Percentiles rank a stretch among this genome's conserved stretches.
phyloP scores from a whole-genome alignment of 2,888 invertebrate genomes.

The Oxystoma pomonae region DNA sequence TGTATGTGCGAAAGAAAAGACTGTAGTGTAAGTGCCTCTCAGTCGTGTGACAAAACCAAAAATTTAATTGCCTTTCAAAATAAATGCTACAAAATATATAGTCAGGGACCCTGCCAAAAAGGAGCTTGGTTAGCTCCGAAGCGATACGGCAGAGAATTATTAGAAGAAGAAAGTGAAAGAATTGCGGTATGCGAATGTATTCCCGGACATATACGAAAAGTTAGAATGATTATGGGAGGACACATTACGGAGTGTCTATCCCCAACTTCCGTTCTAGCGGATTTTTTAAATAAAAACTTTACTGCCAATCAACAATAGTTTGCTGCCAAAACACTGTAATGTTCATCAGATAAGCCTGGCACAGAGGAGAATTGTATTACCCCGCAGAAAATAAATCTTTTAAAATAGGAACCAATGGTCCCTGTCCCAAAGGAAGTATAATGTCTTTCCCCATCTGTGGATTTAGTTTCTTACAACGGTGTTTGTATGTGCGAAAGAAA shows the following conservation, averaged over 20 bases:
- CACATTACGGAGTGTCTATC: constrained; percentile 53
- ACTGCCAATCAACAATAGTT: constrained; percentile 15
- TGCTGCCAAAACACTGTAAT: too few relatives aligned
- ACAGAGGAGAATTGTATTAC: not conserved
- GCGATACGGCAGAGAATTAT: constrained; percentile 39
- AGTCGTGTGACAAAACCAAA: constrained; percentile 34
- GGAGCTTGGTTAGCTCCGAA: constrained; percentile 67
- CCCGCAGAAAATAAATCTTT: not conserved
- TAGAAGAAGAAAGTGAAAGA: constrained; percentile 25
- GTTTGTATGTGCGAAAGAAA: not conserved
- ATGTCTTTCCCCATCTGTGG: constrained; percentile 54
- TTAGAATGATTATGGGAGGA: constrained; percentile 38
- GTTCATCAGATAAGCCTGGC: too few relatives aligned
- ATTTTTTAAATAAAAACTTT: constrained; percentile 56
- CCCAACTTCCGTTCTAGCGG: constrained; percentile 60
- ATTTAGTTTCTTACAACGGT: not conserved
- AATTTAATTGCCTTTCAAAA: constrained; percentile 60
- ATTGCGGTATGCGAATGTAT: constrained; percentile 56
- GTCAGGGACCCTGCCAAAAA: constrained; percentile 70
- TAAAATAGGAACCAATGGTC: not conserved
- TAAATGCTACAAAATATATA: constrained; percentile 72
- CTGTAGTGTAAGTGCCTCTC: constrained; percentile 21
- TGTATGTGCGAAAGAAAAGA: constrained; percentile 59
- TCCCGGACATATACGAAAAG: constrained; percentile 56
- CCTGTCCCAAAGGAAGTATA: not conserved